These are phyloP conservation scores for Rallus crepitans DNA, from an alignment of 2,797 vertebrate species.

Conservation along the genomic window DNA sequence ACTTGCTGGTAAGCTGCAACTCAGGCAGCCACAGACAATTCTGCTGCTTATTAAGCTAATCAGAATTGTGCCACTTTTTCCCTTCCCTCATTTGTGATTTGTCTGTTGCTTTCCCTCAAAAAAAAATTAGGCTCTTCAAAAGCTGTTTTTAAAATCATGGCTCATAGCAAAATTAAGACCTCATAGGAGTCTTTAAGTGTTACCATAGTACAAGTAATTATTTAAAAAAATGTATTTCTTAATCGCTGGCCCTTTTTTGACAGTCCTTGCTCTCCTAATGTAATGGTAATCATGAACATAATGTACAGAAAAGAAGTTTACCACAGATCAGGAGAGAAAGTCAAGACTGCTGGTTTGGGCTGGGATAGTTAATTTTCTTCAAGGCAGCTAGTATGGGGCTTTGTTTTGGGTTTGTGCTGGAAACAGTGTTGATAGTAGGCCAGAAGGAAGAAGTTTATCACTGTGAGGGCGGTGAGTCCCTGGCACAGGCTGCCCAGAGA, in stretches of 20 bases:
- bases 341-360: not conserved
- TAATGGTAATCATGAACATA: not conserved
- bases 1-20: not conserved
- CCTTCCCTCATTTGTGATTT: not conserved
- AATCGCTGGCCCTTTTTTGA: not conserved
- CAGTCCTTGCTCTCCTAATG: not conserved
- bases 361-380: too few species aligned
- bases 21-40: not conserved
- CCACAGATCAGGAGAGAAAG: not conserved
- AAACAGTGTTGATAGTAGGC: too few species aligned
- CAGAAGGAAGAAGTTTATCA: too few species aligned
- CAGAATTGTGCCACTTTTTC: not conserved
- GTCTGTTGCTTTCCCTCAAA: not conserved
- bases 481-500: too few species aligned
- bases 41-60: constrained; percentile 5
- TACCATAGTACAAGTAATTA: not conserved
- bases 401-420: too few species aligned
- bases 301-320: not conserved
- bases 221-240: not conserved
- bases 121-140: not conserved
- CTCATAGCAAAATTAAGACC: not conserved
- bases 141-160: not conserved
- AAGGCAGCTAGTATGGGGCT: too few species aligned
- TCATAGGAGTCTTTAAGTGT: not conserved
- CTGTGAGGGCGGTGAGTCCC: too few species aligned